phyloP scores from a whole-genome alignment of 2,797 vertebrate species.

The Melanotaenia boesemani region DNA sequence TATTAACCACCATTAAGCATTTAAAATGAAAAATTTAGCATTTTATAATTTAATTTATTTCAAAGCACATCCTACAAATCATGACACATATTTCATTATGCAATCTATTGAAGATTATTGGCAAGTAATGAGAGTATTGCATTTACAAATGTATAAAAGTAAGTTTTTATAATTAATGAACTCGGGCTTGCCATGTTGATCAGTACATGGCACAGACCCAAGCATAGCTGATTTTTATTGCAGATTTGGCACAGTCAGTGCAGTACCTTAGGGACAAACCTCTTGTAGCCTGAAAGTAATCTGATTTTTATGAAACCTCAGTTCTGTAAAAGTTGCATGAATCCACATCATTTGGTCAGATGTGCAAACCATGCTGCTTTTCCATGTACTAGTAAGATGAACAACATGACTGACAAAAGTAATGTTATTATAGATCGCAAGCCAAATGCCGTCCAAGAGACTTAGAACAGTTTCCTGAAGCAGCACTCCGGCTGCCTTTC shows the following conservation, averaged over 20 bases:
- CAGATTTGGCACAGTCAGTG: background rate
- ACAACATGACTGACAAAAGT: constrained; percentile 26
- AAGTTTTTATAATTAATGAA: background rate
- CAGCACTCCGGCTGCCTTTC: constrained; percentile 40
- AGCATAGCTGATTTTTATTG: constrained; percentile 16
- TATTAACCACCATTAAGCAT: background rate
- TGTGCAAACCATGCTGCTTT: constrained; percentile 31
- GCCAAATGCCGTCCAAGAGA: constrained; percentile 4
- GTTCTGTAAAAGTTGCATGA: constrained; percentile 55
- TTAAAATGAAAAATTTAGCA: background rate
- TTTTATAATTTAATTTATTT: background rate
- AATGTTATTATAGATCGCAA: constrained; percentile 22
- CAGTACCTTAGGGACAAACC: constrained; percentile 2
- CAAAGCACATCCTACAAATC: background rate
- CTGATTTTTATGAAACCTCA: constrained; percentile 54
- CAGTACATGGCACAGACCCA: background rate
- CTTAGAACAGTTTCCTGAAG: constrained; percentile 12
- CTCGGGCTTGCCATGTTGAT: background rate
- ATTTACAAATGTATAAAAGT: background rate
- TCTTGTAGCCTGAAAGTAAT: constrained; percentile 39
- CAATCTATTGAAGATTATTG: background rate
- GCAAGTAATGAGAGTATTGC: background rate
- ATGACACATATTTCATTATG: background rate
- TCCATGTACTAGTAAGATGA: constrained; percentile 15
- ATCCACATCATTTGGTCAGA: constrained; percentile 39